Base-by-base conservation (phyloP, 2,113 vertebrate species). In the Cricetomys ansorgei region DNA sequence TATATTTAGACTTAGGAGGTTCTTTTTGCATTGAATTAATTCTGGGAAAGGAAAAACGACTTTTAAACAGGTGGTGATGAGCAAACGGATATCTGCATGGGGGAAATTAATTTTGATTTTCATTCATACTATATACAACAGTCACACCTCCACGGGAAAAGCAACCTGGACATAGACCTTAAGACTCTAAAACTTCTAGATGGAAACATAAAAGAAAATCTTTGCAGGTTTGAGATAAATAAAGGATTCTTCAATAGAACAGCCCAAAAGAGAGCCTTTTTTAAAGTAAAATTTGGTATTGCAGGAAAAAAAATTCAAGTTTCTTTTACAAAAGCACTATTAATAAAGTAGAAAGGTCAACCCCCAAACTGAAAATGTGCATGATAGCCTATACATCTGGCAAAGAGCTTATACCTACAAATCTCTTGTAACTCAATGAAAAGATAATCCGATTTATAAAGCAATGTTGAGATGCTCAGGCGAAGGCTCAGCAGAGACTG, bases 21-120 rank as follows among this genome's bases (percentile, higher is more conserved):
- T 31, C 12, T 31, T 50, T 89, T 65, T 69, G 80, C 77, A 94
- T n/a, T 62, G 31, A 81, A 37, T 11, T 73, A 87, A 69, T 90
- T 88, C 70, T 79, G 7, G 6, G 16, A 69, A n/a, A 1, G 15
- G 11, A 16, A 37, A 55, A 69, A 59, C 12, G 1, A 9, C 62
- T 81, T 84, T 88, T 75, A 50, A 97, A 62, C 1, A 85, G 69
- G 75, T 34, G 1, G 40, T 73, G 43, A 9, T 85, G 19, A 90
- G 76, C 17, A 88, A 77, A 23, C 45, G 2, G 25, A 62, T 77
- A 59, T 84, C 50, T 27, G 25, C 31, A 53, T 45, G n/a, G 19
- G 25, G 31, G 92, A 87, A 91, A 72, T 62, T 3, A 89, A 88
- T 59, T 91, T 94, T 85, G 48, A 86, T 17, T 23, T 50, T 75